Conservation (phyloP, 2,888 invertebrate species). For the Druceiella hillmani region DNA sequence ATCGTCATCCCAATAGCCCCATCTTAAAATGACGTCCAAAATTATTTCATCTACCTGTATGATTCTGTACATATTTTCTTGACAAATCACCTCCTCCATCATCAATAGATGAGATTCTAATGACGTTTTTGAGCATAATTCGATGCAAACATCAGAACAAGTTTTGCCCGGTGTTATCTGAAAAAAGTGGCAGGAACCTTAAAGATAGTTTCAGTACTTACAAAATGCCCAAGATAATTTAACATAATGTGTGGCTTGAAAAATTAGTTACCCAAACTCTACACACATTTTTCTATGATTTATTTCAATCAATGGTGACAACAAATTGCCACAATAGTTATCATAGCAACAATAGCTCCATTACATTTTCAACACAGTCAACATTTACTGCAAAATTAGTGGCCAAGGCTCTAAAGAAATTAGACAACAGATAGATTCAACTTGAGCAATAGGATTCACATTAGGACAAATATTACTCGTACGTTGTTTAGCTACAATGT, state of each 20-base stretch:
- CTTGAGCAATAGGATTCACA: too few relatives aligned
- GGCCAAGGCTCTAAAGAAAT: too few relatives aligned
- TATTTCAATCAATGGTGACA: too few relatives aligned
- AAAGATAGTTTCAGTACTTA: slow-evolving; percentile 6
- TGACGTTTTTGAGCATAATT: slow-evolving; percentile 61
- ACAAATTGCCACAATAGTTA: too few relatives aligned
- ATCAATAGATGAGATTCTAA: slow-evolving; percentile 63
- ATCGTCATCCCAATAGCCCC: slow-evolving; percentile 87
- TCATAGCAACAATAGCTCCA: too few relatives aligned
- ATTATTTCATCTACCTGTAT: slow-evolving; percentile 72
- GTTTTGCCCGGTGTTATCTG: slow-evolving; percentile 75
- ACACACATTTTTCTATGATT: too few relatives aligned
- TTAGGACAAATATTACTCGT: too few relatives aligned
- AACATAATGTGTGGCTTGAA: slow-evolving; percentile 2
- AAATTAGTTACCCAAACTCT: too few relatives aligned
- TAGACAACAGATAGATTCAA: too few relatives aligned
- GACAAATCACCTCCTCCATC: slow-evolving; percentile 75
- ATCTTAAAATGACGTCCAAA: slow-evolving; percentile 64
- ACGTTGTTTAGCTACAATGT: too few relatives aligned
- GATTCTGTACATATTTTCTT: slow-evolving; percentile 66
- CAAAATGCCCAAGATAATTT: neutral
- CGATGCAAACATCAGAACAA: slow-evolving; percentile 68
- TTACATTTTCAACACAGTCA: too few relatives aligned
- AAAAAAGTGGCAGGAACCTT: slow-evolving; percentile 24
- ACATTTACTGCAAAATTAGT: too few relatives aligned